Conservation (phyloP, 2,113 vertebrate genomes). For the Lepidothrix coronata region DNA sequence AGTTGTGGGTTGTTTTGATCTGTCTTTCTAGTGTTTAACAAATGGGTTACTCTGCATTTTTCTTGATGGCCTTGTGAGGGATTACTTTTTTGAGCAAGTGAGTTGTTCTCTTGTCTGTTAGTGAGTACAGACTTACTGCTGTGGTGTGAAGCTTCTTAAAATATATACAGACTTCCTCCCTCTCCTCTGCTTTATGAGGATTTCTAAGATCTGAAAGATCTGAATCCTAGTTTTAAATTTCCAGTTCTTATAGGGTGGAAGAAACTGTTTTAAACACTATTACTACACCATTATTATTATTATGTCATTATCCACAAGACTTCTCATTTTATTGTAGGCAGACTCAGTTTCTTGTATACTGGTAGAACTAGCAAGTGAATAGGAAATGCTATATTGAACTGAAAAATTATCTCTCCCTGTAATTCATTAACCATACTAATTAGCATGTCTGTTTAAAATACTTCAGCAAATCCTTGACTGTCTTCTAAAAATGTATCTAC, state of each 20-base stretch:
- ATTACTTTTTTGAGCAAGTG: conserved; percentile 18
- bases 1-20: not conserved
- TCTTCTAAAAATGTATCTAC: not conserved
- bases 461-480: not conserved
- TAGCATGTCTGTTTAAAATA: not conserved
- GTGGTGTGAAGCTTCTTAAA: not conserved
- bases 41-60: not conserved
- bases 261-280: not conserved
- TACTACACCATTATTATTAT: too few relatives aligned
- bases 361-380: not conserved
- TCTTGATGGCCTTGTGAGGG: not conserved
- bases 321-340: not conserved
- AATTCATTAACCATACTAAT: not conserved
- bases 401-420: not conserved
- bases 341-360: not conserved
- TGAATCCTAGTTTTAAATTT: not conserved
- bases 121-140: not conserved
- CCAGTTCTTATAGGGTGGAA: not conserved
- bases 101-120: not conserved
- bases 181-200: not conserved
- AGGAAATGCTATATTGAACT: not conserved
- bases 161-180: not conserved
- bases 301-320: not conserved
- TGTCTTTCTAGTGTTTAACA: conserved; percentile 7
- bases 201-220: not conserved